phyloP scores from a whole-genome alignment of 2,113 vertebrate species.

The Myiozetetes cayanensis region DNA sequence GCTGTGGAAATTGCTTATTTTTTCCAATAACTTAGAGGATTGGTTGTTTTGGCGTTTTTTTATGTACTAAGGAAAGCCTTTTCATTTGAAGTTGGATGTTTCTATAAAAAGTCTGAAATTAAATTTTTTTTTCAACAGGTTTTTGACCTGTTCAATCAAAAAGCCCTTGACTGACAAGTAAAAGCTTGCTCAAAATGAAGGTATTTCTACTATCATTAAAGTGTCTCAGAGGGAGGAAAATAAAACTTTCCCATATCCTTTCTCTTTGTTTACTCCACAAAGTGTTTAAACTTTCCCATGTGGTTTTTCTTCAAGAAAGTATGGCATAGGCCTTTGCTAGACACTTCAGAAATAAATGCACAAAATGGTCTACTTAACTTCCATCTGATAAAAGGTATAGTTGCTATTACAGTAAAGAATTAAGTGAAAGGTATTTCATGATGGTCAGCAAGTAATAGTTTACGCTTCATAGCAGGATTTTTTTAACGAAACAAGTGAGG shows the following conservation, averaged over 20 bases:
- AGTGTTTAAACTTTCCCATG: background rate
- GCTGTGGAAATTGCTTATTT: background rate
- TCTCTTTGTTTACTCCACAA: background rate
- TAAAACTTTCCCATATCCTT: background rate
- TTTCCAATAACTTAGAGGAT: background rate
- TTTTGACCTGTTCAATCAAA: conserved; percentile 21
- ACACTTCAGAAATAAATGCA: background rate
- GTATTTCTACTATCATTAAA: background rate
- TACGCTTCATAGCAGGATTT: background rate
- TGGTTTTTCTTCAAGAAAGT: background rate
- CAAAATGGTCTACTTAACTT: background rate
- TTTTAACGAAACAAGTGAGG: background rate
- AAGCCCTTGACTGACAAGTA: background rate
- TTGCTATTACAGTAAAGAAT: background rate
- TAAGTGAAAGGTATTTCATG: background rate
- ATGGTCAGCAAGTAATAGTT: background rate
- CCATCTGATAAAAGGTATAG: background rate
- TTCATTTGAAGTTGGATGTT: background rate
- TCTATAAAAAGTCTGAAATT: background rate
- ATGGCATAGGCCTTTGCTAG: background rate
- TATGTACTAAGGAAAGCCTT: background rate
- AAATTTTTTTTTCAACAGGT: background rate
- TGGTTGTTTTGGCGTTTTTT: rapidly evolving
- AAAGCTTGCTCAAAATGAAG: conserved; percentile 8
- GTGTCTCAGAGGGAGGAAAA: background rate